phyloP scores from a whole-genome alignment of 2,113 vertebrate genomes.

The Phycodurus eques region DNA sequence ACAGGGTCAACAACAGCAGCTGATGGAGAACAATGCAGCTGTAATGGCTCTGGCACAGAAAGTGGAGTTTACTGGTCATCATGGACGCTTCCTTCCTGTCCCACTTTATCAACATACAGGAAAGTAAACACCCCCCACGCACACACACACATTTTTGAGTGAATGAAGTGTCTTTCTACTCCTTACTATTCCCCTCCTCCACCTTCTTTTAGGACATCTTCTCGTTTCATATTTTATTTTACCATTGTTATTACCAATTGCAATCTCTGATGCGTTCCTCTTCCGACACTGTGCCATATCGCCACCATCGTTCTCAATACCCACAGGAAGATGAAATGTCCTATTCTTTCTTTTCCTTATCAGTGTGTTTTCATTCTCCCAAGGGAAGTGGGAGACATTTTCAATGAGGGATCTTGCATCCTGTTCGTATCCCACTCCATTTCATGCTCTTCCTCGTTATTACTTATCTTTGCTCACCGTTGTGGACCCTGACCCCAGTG shows the following conservation, averaged over 20 bases:
- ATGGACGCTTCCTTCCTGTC: constrained; percentile 60
- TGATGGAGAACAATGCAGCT: constrained; percentile 55
- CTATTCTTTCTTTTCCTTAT: constrained; percentile 22
- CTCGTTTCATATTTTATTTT: not conserved
- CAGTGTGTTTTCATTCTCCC: constrained; percentile 48
- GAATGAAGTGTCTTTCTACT: constrained; percentile 8
- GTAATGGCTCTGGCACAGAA: constrained; percentile 47
- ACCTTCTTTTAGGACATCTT: not conserved
- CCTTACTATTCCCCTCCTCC: not conserved
- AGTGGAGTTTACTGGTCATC: constrained; percentile 46
- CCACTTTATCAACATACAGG: constrained; percentile 57
- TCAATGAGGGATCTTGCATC: constrained; percentile 43
- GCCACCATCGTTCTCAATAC: constrained; percentile 8
- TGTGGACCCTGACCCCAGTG: constrained; percentile 46
- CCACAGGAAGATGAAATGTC: constrained; percentile 37
- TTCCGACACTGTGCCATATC: not conserved
- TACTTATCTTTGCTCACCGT: constrained; percentile 48
- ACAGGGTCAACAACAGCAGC: constrained; percentile 30
- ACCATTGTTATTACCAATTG: not conserved
- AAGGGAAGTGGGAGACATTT: constrained; percentile 42
- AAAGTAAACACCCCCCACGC: constrained; percentile 47
- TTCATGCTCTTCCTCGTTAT: constrained; percentile 37
- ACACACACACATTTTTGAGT: constrained; percentile 6
- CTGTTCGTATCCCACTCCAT: constrained; percentile 19
- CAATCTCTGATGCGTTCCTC: not conserved